These are phyloP conservation scores for Odontothrips loti DNA, from an alignment of 2,888 invertebrate species.

Conservation along the genomic window DNA sequence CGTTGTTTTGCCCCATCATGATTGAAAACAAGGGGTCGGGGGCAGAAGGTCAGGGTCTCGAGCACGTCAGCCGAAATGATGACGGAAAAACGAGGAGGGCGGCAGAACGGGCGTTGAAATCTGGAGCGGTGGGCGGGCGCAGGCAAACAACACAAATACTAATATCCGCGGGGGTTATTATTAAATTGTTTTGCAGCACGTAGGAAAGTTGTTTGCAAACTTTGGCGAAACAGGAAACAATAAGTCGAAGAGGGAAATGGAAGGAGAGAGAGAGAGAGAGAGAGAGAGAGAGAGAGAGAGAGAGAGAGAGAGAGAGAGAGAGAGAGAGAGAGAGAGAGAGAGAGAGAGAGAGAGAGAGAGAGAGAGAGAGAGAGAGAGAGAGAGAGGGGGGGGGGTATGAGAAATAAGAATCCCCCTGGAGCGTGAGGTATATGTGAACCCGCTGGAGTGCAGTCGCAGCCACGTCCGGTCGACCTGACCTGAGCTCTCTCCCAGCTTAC, in stretches of 20 bases:
- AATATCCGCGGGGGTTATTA: not conserved
- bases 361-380: too few relatives aligned
- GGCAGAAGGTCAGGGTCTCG: too few relatives aligned
- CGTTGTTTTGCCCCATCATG: too few relatives aligned
- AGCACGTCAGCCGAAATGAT: not conserved
- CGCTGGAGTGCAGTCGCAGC: too few relatives aligned
- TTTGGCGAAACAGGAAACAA: not conserved
- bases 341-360: too few relatives aligned
- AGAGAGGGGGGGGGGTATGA: too few relatives aligned
- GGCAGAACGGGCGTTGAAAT: not conserved
- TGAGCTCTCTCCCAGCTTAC: too few relatives aligned
- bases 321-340: too few relatives aligned
- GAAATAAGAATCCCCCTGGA: too few relatives aligned
- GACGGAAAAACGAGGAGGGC: not conserved
- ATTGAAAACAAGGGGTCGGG: not conserved
- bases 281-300: not conserved
- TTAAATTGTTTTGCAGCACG: slow-evolving; percentile 7
- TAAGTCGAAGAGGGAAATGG: not conserved
- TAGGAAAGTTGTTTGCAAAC: not conserved
- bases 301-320: not conserved
- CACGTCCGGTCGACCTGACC: too few relatives aligned
- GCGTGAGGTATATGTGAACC: too few relatives aligned
- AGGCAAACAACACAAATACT: not conserved
- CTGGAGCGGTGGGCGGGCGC: not conserved
- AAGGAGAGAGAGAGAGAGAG: not conserved